phyloP scores from a whole-genome alignment of 1,140 invertebrate species.

The Drosophila prosaltans region DNA sequence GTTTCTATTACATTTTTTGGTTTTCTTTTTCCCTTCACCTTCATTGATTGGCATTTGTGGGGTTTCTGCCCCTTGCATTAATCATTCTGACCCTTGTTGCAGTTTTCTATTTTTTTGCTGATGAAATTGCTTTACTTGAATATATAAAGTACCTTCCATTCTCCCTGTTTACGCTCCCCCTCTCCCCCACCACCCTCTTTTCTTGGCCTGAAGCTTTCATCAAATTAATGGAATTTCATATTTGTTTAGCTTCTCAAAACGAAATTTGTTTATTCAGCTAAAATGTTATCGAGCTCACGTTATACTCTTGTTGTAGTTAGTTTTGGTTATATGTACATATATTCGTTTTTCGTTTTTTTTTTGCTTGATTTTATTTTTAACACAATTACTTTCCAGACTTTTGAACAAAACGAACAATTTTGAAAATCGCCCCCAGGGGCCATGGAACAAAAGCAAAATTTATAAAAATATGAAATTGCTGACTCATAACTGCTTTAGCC shows the following conservation, averaged over 20 bases:
- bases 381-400: slow-evolving; percentile 70
- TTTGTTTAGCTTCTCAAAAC: slow-evolving; percentile 50
- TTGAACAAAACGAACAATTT: slow-evolving; percentile 35
- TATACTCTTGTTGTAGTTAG: slow-evolving; percentile 33
- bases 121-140: slow-evolving; percentile 28
- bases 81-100: slow-evolving; percentile 54
- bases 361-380: slow-evolving; percentile 47
- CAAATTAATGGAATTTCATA: slow-evolving; percentile 76
- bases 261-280: slow-evolving; percentile 62
- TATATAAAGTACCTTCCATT: neutral
- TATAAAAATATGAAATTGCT: slow-evolving; percentile 49
- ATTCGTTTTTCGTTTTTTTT: slow-evolving; percentile 16
- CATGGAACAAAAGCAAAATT: slow-evolving; percentile 12
- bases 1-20: slow-evolving; percentile 16
- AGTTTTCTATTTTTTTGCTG: slow-evolving; percentile 16
- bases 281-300: slow-evolving; percentile 63
- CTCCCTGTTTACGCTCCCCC: no score
- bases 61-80: slow-evolving; percentile 46
- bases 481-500: slow-evolving; percentile 61
- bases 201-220: slow-evolving; percentile 42
- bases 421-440: slow-evolving; percentile 46
- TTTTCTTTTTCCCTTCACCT: slow-evolving; percentile 16
- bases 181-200: neutral
- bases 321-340: slow-evolving; percentile 11
- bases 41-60: slow-evolving; percentile 9